Base-by-base conservation (phyloP, 1,140 invertebrate species). In the Magallana angulata region DNA sequence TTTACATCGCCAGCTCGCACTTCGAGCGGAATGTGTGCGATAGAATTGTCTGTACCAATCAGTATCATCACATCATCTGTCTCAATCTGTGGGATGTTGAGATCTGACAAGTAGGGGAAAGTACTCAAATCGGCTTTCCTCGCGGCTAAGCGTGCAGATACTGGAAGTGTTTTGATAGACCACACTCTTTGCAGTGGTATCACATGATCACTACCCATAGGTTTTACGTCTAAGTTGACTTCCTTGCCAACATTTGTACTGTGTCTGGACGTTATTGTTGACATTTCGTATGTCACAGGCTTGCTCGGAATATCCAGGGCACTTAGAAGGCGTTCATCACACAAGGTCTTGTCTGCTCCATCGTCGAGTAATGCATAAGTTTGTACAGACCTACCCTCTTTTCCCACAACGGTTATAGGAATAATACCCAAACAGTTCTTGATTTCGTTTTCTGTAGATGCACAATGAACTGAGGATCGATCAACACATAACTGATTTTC, bases 391-490 rank as follows among this genome's bases (percentile, higher is more conserved):
- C 36, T 36, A 36, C 36, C 36, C 36, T 36, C 36, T 36, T 36
- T 36, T 36, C 36, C 36, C 36, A 36, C 36, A 36, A 36, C 36
- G 36, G 57, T 11, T 0, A 85, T 12, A n/a, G 36, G 84, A 68
- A 85, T 71, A 30, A 85, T 85, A 8, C 64, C 84, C 48, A 85
- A n/a, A 71, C 84, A 85, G 48, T 64, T 85, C 64, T 62, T 84
- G 6, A 84, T 9, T 57, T 14, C 7, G 30, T 14, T 14, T 9
- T n/a, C 12, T 62, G 36, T 57, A 48, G 62, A 18, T 9, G 84
- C 56, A 71, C 84, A 71, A 71, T 85, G 48, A 57, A 76, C 64
- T 14, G 48, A 76, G 36, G 36, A 36, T 36, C 36, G 36, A 36
- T 36, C 36, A 36, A 36, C 36, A 36, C 36, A 3, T 36, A 36